phyloP scores from a whole-genome alignment of 2,797 vertebrate species.

The Parauchenoglanis ngamensis region DNA sequence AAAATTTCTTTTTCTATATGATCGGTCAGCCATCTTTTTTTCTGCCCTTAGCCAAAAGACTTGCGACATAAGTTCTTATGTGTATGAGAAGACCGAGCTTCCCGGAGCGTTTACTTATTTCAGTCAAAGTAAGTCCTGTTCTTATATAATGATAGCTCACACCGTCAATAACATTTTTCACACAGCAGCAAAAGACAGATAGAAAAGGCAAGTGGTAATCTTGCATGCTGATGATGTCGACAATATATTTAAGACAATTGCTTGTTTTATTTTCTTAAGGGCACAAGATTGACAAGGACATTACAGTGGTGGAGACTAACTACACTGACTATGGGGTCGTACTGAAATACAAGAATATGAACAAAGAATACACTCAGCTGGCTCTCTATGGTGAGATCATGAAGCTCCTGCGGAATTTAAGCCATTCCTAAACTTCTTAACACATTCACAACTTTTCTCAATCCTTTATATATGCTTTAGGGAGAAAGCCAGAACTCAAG shows the following conservation, averaged over 20 bases:
- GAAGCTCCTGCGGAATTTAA: neutral
- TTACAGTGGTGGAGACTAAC: conserved; percentile 59
- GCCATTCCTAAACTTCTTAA: neutral
- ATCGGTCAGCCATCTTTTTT: conserved; percentile 10
- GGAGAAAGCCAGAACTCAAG: conserved; percentile 36
- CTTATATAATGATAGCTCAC: neutral
- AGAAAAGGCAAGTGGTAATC: neutral
- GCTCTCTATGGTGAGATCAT: conserved; percentile 56
- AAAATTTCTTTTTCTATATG: neutral
- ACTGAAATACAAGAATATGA: conserved; percentile 55
- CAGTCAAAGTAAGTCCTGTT: conserved; percentile 53
- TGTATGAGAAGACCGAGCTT: conserved; percentile 53
- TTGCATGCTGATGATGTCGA: too few relatives aligned
- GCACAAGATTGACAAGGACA: conserved; percentile 53
- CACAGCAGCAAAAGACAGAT: neutral
- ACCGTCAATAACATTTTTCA: neutral
- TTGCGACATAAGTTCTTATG: conserved; percentile 41
- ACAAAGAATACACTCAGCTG: conserved; percentile 56
- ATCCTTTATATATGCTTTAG: conserved; percentile 27
- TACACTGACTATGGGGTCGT: conserved; percentile 59
- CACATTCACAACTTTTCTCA: neutral
- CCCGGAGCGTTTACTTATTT: conserved; percentile 57
- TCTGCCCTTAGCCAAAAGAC: conserved; percentile 41
- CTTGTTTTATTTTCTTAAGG: conserved; percentile 38
- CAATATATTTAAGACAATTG: neutral